Base-by-base conservation (phyloP, 30 jellyfish, hydroid and myxozoan genomes). In the Hydractinia echinata region DNA sequence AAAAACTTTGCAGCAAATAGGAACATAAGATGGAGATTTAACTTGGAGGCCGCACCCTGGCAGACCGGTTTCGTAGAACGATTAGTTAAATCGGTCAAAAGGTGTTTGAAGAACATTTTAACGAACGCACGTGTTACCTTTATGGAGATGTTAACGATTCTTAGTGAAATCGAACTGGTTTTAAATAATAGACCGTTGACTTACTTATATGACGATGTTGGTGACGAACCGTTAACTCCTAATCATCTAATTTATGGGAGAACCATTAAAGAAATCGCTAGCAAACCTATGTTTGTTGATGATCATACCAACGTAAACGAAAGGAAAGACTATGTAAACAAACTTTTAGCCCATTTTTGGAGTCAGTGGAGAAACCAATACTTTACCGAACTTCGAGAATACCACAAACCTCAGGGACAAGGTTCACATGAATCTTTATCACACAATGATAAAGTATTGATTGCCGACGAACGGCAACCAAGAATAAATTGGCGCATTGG, bases 401-500 rank as follows among this genome's bases (percentile, higher is more conserved):
- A 15, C 10, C 73, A 62, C 16, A 62, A 50, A 5, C 16, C 50
- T 62, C 16, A 62, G 30, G 50, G 10, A 39, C 50, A 39, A 62
- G 10, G 50, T 6, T 15, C 7, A 15, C 50, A 62, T 39, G 16
- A 39, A 50, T 15, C 73, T 15, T 50, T 62, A 50, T 15, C 16
- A 15, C 50, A 15, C 4, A 62, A 62, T 62, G 73, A 62, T 50
- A 50, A 5, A 5, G 73, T 62, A 15, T 15, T 62, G 16, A 50
- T 62, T 6, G 30, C 73, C 8, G 73, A 62, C 30, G 73, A 62
- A 62, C 16, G 30, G 73, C 10, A 15, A 15, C 30, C 73, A 10
- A 62, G 73, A 62, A 62, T 62, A 62, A 62, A 62, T 62, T 62
- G 73, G 73, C 16, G 73, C 16, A 62, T 62, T 62, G 73, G 73